Evolutionary conservation across 2,888 invertebrate genomes (phyloP).

Genomic region (Andrena fulva): DNA sequence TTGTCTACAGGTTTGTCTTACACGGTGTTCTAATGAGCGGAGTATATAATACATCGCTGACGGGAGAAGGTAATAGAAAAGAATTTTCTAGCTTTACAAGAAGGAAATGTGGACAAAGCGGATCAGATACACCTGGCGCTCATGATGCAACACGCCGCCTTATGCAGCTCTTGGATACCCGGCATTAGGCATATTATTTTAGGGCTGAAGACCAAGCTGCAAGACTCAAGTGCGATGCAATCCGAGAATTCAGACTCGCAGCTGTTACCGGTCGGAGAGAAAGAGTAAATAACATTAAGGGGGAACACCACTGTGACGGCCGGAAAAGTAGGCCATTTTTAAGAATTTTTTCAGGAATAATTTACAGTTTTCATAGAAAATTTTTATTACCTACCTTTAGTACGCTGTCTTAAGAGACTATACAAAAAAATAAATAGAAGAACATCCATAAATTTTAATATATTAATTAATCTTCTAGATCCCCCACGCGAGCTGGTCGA

Average conservation of each 20-base stretch:
- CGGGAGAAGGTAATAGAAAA: constrained; percentile 17
- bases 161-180: constrained; percentile 88
- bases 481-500: too few species aligned
- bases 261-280: constrained; percentile 20
- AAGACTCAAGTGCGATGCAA: constrained; percentile 10
- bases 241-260: constrained; percentile 2
- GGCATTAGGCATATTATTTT: constrained; percentile 87
- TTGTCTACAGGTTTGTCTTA: constrained; percentile 86
- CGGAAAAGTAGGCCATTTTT: too few species aligned
- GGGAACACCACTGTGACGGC: too few species aligned
- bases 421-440: too few species aligned
- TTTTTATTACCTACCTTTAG: too few species aligned
- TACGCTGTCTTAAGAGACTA: too few species aligned
- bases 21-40: neutral
- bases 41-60: neutral
- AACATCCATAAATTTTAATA: too few species aligned
- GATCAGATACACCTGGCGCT: constrained; percentile 87
- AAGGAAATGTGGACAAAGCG: constrained; percentile 85
- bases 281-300: neutral
- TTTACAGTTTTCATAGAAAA: too few species aligned
- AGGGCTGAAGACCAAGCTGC: constrained; percentile 72
- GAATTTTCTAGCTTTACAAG: constrained; percentile 85
- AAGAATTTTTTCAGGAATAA: too few species aligned
- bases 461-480: too few species aligned
- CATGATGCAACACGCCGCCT: constrained; percentile 87